These are phyloP conservation scores for Tetrax tetrax DNA, from an alignment of 2,113 vertebrate genomes.

Conservation along the genomic window DNA sequence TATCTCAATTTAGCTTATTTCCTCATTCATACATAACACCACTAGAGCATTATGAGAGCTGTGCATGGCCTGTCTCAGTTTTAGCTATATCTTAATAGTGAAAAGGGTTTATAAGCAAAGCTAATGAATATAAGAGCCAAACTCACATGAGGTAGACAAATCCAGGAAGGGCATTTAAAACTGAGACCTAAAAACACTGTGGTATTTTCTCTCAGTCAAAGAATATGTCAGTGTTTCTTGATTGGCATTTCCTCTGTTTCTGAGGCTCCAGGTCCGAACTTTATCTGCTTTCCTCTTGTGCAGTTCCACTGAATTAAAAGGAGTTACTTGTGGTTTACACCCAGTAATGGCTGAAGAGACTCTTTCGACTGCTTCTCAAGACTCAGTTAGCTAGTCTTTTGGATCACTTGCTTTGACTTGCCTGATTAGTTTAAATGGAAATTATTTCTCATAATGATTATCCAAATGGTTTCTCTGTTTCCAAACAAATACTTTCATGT, in stretches of 20 bases:
- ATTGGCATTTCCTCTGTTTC: not conserved
- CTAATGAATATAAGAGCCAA: not conserved
- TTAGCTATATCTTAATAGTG: not conserved
- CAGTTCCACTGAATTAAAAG: not conserved
- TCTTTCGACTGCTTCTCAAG: not conserved
- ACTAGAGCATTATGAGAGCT: not conserved
- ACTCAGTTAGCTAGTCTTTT: not conserved
- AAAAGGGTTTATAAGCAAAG: not conserved
- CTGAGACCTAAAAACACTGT: not conserved
- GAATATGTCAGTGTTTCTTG: not conserved
- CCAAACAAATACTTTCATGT: not conserved
- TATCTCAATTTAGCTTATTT: conserved; percentile 33
- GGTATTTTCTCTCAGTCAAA: not conserved
- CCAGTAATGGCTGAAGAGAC: not conserved
- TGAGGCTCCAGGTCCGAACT: not conserved
- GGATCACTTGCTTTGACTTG: not conserved
- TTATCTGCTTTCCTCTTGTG: not conserved
- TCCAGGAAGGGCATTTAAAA: not conserved
- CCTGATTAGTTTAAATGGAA: not conserved
- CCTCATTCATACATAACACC: not conserved
- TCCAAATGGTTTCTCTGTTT: not conserved
- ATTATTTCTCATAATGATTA: not conserved
- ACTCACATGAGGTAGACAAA: not conserved
- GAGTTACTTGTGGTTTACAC: not conserved
- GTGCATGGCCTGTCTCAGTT: not conserved